phyloP scores from a whole-genome alignment of 1,140 invertebrate genomes.

The Euwallacea fornicatus region DNA sequence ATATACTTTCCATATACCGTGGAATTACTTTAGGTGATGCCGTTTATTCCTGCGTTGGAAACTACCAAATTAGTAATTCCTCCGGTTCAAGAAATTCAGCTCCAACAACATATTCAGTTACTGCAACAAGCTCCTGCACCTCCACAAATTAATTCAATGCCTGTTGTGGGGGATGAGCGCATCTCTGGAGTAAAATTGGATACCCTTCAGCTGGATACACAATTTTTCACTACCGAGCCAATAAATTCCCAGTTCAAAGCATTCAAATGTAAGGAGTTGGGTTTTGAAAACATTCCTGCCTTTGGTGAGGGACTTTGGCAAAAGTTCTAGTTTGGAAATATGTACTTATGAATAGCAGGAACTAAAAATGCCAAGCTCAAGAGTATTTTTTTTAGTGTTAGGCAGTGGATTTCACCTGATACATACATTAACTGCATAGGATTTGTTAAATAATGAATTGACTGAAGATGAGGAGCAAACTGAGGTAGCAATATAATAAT shows the following conservation, averaged over 20 bases:
- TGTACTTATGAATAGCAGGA: neutral
- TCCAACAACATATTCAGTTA: conserved; percentile 33
- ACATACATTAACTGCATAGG: conserved; percentile 24
- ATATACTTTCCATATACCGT: too few species aligned
- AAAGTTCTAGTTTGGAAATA: conserved; percentile 2
- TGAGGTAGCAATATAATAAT: conserved; percentile 7
- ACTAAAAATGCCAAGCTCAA: neutral
- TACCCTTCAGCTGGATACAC: conserved; percentile 33
- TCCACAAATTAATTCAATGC: neutral
- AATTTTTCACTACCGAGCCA: conserved; percentile 37
- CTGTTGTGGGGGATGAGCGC: conserved; percentile 26
- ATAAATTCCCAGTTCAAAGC: conserved; percentile 40
- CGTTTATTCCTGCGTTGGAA: conserved; percentile 36
- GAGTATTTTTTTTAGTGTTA: conserved; percentile 28
- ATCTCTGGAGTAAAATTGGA: conserved; percentile 32
- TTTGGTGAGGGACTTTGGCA: conserved; percentile 7
- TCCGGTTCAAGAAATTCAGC: conserved; percentile 28
- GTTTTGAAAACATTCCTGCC: conserved; percentile 11
- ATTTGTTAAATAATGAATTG: conserved; percentile 32
- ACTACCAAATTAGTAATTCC: conserved; percentile 29
- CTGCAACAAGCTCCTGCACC: conserved; percentile 19
- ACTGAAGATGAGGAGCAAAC: conserved; percentile 36
- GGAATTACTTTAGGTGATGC: conserved; percentile 31
- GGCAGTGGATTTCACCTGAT: conserved; percentile 21
- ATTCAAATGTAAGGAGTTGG: conserved; percentile 39